These are phyloP conservation scores for Beaufortia kweichowensis DNA, from an alignment of 2,113 vertebrate species.

Conservation along the genomic window DNA sequence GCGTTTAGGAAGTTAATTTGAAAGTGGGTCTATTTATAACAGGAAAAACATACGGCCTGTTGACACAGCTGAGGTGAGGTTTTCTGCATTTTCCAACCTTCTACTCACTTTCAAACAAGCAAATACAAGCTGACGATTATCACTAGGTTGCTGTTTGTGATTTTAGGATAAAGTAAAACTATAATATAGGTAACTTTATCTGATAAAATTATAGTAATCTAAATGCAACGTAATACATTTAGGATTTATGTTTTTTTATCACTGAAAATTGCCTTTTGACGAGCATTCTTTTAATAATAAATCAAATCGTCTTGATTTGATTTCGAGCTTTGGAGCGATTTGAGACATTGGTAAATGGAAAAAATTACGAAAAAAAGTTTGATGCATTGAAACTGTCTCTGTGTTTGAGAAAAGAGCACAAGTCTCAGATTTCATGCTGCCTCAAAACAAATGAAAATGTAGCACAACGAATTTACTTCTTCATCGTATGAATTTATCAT, in stretches of 20 bases:
- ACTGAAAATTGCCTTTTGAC: too few species aligned
- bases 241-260: neutral
- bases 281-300: neutral
- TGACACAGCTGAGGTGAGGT: conserved; percentile 53
- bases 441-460: conserved; percentile 11
- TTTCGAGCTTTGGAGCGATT: neutral
- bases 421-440: neutral
- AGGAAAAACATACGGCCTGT: conserved; percentile 37
- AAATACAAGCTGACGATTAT: conserved; percentile 22
- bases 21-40: conserved; percentile 37
- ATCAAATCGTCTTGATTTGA: neutral
- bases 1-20: conserved; percentile 36
- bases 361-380: neutral
- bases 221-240: neutral
- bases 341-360: neutral
- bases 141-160: conserved; percentile 14
- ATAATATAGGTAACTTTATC: neutral
- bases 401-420: neutral
- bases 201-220: neutral
- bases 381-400: neutral
- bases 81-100: conserved; percentile 41
- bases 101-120: conserved; percentile 17
- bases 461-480: neutral
- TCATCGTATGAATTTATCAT: neutral
- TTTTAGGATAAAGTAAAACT: conserved; percentile 5